Percentiles rank a stretch among this genome's conserved stretches.
Conservation (phyloP, 1,140 invertebrate genomes). For the Radopholus similis region DNA sequence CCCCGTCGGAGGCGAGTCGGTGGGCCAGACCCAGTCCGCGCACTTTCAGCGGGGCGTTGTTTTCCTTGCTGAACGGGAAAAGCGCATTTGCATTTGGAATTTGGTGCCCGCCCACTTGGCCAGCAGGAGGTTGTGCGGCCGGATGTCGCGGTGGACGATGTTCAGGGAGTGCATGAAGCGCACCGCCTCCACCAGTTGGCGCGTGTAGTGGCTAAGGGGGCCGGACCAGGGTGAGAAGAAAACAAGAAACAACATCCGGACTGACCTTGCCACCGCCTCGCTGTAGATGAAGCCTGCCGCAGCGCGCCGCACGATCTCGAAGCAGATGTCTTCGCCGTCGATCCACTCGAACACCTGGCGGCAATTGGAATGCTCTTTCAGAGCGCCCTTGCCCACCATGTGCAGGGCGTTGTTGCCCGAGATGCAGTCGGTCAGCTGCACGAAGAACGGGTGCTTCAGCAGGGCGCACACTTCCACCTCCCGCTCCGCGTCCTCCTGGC, state of each 20-base stretch:
- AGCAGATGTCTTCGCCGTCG: slow-evolving; percentile 87
- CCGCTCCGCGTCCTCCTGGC: slow-evolving; percentile 77
- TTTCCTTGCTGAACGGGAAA: slow-evolving; percentile 67
- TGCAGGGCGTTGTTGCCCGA: slow-evolving; percentile 96
- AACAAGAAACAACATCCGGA: background rate
- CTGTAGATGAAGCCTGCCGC: slow-evolving; percentile 95
- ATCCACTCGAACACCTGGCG: slow-evolving; percentile 70
- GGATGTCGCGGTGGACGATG: slow-evolving; percentile 56
- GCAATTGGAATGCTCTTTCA: slow-evolving; percentile 58
- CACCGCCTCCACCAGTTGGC: slow-evolving; percentile 53
- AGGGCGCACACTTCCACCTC: slow-evolving; percentile 98
- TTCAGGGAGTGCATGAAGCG: slow-evolving; percentile 52
- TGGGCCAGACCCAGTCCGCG: slow-evolving; percentile 95
- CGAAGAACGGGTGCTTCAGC: slow-evolving; percentile 96
- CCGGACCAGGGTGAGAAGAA: slow-evolving; percentile 17
- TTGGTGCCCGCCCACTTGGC: slow-evolving; percentile 93
- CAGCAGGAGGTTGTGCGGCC: slow-evolving; percentile 73
- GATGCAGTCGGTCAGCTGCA: slow-evolving; percentile 94
- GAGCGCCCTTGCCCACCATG: slow-evolving; percentile 66
- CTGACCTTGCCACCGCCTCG: slow-evolving; percentile 91
- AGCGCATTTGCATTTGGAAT: background rate
- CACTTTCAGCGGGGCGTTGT: slow-evolving; percentile 93
- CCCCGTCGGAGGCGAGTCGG: slow-evolving; percentile 66
- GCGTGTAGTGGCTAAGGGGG: slow-evolving; percentile 56
- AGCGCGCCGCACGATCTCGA: slow-evolving; percentile 91